phyloP scores from a whole-genome alignment of 1,140 invertebrate species.

The Pygmarrhopalites habei region DNA sequence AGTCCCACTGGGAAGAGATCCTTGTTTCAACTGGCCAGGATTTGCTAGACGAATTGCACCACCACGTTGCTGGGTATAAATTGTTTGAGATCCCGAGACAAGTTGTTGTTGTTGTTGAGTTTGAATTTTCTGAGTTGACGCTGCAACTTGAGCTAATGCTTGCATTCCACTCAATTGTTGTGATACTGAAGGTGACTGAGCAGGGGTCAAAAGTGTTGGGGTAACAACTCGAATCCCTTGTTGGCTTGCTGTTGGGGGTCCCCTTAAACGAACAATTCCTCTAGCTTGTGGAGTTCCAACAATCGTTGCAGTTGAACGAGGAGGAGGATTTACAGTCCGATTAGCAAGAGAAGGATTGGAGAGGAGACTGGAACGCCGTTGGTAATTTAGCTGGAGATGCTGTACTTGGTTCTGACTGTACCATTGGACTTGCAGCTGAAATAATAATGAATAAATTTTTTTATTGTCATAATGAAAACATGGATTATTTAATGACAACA shows the following conservation, averaged over 20 bases:
- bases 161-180: constrained; percentile 31
- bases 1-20: constrained; percentile 46
- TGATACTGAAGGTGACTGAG: constrained; percentile 10
- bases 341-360: constrained; percentile 7
- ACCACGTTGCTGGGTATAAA: too few species aligned
- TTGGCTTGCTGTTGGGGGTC: background rate
- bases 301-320: too few species aligned
- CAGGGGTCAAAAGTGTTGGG: background rate
- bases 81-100: too few species aligned
- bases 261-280: constrained; percentile 31
- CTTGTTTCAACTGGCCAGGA: constrained; percentile 41
- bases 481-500: too few species aligned
- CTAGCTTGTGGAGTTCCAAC: too few species aligned
- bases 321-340: background rate
- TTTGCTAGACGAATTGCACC: too few species aligned
- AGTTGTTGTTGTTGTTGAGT: constrained; percentile 17
- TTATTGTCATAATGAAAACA: too few species aligned
- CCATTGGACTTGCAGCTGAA: too few species aligned
- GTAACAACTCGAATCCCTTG: background rate
- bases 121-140: constrained; percentile 64
- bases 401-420: too few species aligned
- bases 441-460: too few species aligned
- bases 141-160: constrained; percentile 54
- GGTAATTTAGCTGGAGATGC: constrained; percentile 43
- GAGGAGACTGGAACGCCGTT: constrained; percentile 17